Evolutionary conservation across 2,113 vertebrate species (phyloP).

Genomic region (Phodopus roborovskii): DNA sequence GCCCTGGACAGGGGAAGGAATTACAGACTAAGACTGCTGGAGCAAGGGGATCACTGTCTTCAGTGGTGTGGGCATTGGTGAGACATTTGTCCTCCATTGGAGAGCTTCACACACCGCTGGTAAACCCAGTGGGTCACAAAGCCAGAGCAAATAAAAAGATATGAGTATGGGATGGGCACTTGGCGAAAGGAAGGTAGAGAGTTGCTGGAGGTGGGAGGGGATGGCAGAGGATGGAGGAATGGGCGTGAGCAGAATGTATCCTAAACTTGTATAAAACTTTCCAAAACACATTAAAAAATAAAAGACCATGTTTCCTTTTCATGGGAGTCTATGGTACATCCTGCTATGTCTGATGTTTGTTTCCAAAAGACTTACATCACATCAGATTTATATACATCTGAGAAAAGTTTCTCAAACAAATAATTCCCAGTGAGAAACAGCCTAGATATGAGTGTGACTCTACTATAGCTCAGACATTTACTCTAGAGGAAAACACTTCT

Average conservation of each 20-base stretch:
- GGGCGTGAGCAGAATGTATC: neutral
- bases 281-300: neutral
- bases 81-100: neutral
- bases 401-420: constrained; percentile 11
- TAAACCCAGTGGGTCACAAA: neutral
- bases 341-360: constrained; percentile 4
- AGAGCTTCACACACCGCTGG: neutral
- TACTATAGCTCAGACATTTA: neutral
- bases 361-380: constrained; percentile 41
- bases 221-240: neutral
- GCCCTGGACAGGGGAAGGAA: neutral
- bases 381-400: constrained; percentile 14
- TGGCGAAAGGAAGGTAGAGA: neutral
- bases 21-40: neutral
- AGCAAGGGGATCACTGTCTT: neutral
- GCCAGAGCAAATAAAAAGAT: neutral
- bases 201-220: neutral
- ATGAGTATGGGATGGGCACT: no score
- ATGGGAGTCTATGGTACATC: neutral
- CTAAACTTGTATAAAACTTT: no score
- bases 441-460: neutral
- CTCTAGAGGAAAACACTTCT: neutral
- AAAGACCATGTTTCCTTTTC: constrained; percentile 3
- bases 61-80: neutral
- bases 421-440: neutral